Conservation (phyloP, 2,888 invertebrate species). For the Chalcosyrphus nemorum region DNA sequence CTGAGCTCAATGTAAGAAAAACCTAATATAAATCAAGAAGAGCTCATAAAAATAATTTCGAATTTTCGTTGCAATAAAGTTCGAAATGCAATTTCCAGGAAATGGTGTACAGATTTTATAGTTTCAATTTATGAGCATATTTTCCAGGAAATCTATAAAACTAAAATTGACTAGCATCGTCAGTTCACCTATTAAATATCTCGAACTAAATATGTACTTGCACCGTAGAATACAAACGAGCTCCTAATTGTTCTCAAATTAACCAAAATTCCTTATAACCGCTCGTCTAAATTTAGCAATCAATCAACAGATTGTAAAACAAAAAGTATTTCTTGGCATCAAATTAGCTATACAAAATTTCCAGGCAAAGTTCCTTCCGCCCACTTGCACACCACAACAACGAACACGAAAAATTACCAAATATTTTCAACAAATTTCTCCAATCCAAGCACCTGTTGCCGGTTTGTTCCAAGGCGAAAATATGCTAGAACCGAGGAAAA, state of each 20-base stretch:
- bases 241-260: background rate
- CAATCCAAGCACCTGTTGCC: conserved; percentile 39
- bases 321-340: conserved; percentile 1
- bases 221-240: background rate
- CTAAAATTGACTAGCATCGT: too few relatives aligned
- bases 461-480: conserved; percentile 20
- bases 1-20: too few relatives aligned
- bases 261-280: background rate
- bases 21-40: too few relatives aligned
- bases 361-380: background rate
- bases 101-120: too few relatives aligned
- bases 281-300: background rate
- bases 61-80: background rate
- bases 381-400: background rate
- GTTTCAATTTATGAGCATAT: too few relatives aligned
- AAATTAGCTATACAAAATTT: background rate
- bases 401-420: background rate
- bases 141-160: too few relatives aligned
- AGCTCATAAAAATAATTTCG: too few relatives aligned
- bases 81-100: background rate
- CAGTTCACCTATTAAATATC: too few relatives aligned
- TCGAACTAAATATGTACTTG: background rate
- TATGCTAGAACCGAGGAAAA: conserved; percentile 3
- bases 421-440: background rate
- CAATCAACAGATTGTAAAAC: background rate